Base-by-base conservation (phyloP, 2,113 vertebrate species). In the Notarius quadriscutis region DNA sequence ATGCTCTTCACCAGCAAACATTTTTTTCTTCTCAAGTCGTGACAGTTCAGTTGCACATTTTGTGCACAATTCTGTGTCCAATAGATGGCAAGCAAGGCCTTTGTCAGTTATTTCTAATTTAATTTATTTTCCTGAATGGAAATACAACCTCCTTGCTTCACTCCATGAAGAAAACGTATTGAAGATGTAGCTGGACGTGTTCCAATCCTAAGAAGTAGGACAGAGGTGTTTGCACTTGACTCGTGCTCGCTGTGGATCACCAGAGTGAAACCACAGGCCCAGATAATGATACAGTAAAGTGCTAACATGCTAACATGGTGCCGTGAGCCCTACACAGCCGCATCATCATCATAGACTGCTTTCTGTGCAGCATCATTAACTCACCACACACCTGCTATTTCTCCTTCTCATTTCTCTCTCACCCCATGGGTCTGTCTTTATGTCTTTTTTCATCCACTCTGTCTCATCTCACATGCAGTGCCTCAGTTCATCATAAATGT, bases 361-460 rank as follows among this genome's bases (percentile, higher is more conserved):
- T 51, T 63, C 34, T 84, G 34, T 67, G 62, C 80, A 84, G 79
- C 84, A 85, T 65, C 84, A 86, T 85, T 78, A 85, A 58, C 83
- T 85, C 83, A 72, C 8, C 74, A 50, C 67, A 81, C 72, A 84
- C 84, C 82, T 83, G 83, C 87, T 85, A 89, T 85, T 88, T 81
- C 85, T 86, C 77, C 41, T 62, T 57, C 62, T 69, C 27, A 6
- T 51, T n/a, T 78, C 14, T 78, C 41, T 78, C 74, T 48, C 84
- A 30, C 25, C 48, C 71, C 67, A 25, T 79, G 8, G 48, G 18
- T 51, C 41, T 85, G 5, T 10, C 17, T 74, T 15, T 18, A 10
- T 62, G 50, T 0, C 9, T 83, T 41, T 60, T 80, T 57, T 53
- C 4, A 7, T 22, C 67, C 30, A 20, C 18, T 48, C 58, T 0